Conservation (phyloP, 2,888 invertebrate genomes). For the Aphelenchoides bicaudatus region DNA sequence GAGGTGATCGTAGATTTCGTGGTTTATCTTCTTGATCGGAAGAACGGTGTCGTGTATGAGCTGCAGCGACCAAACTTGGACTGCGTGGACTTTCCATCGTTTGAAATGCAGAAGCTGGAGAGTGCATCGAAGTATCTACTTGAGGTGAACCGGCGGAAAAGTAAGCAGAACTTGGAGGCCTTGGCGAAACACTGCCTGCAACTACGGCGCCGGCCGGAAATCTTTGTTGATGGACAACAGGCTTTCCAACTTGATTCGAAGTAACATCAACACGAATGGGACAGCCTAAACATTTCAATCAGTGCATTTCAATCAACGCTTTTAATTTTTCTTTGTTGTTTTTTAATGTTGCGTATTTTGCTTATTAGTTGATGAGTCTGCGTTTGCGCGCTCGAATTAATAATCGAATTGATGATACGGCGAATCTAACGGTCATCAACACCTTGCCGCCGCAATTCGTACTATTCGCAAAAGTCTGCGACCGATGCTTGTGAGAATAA, state of each 20-base stretch:
- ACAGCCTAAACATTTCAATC: conserved; percentile 77
- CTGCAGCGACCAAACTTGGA: conserved; percentile 14
- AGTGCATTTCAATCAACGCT: conserved; percentile 10
- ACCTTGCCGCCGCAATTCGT: too few relatives aligned
- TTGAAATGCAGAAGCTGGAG: conserved; percentile 28
- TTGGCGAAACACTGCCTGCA: conserved; percentile 27
- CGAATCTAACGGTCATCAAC: too few relatives aligned
- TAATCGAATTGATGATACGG: too few relatives aligned
- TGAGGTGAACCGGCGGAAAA: conserved; percentile 34
- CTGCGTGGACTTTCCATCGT: conserved; percentile 23
- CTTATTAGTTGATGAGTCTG: too few relatives aligned
- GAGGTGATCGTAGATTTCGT: conserved; percentile 17
- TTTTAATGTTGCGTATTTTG: too few relatives aligned
- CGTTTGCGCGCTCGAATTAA: too few relatives aligned
- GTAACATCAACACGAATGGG: conserved; percentile 59
- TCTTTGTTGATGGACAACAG: conserved; percentile 24
- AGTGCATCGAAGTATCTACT: conserved; percentile 29
- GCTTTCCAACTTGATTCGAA: conserved; percentile 57
- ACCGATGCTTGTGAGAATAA: too few relatives aligned
- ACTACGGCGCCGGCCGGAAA: conserved; percentile 20
- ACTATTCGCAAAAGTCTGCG: too few relatives aligned
- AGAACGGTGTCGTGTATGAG: conserved; percentile 17
- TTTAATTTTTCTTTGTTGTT: too few relatives aligned
- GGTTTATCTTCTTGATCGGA: conserved; percentile 10
- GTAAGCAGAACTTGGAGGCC: conserved; percentile 33